A percentile compares a stretch with the other conserved stretches of the same genome.
phyloP scores from a whole-genome alignment of 2,888 invertebrate genomes.

The Cactoblastis cactorum region DNA sequence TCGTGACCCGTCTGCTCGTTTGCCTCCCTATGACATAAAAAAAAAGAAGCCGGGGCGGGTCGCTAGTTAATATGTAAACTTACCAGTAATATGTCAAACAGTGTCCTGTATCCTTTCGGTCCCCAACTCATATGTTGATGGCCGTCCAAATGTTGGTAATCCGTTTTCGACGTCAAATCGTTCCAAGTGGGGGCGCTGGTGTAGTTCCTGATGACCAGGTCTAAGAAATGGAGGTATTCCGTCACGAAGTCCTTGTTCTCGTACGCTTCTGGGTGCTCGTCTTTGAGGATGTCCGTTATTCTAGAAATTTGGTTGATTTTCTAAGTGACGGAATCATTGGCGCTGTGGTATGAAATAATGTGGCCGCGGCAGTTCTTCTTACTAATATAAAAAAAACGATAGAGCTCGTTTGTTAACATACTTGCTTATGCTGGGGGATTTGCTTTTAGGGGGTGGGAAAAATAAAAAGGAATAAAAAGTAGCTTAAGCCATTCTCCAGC shows the following conservation, averaged over 20 bases:
- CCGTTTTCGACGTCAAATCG: constrained; percentile 38
- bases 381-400: too few species aligned
- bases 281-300: constrained; percentile 34
- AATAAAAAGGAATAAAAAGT: too few species aligned
- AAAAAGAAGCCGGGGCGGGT: too few species aligned
- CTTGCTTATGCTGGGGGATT: too few species aligned
- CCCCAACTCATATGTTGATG: constrained; percentile 50
- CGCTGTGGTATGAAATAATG: too few species aligned
- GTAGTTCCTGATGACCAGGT: constrained; percentile 38
- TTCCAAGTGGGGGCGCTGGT: constrained; percentile 38
- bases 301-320: constrained; percentile 36
- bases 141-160: constrained; percentile 37
- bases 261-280: constrained; percentile 29
- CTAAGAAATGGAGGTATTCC: constrained; percentile 38
- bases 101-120: constrained; percentile 42
- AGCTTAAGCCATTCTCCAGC: too few species aligned
- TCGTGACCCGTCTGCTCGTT: too few species aligned
- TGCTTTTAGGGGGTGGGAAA: too few species aligned
- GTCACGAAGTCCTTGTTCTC: constrained; percentile 38
- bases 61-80: constrained; percentile 15
- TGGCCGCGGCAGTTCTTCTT: too few species aligned
- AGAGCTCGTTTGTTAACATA: too few species aligned
- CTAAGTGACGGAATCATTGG: too few species aligned
- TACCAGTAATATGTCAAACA: constrained; percentile 46
- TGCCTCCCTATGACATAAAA: too few species aligned